Evolutionary conservation across 1,140 invertebrate species (phyloP).

Genomic region (Apocrypta bakeri): DNA sequence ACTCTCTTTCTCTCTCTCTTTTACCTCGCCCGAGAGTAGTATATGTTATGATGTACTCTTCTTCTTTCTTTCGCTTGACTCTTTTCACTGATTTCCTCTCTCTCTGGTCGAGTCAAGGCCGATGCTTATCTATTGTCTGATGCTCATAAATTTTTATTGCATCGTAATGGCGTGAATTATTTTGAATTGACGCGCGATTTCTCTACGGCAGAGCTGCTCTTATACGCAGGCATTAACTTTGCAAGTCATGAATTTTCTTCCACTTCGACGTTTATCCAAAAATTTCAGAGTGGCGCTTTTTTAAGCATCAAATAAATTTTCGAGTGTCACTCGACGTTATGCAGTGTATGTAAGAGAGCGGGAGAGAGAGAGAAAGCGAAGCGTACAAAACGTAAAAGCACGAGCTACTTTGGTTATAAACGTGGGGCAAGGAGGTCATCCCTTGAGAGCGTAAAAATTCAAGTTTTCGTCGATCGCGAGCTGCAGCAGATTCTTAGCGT

Average conservation of each 20-base stretch:
- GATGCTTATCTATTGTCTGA: conserved; percentile 27
- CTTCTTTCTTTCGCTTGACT: conserved; percentile 1
- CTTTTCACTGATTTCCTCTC: conserved; percentile 4
- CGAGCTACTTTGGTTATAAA: conserved; percentile 10
- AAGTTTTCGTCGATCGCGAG: conserved; percentile 20
- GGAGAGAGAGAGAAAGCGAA: neutral
- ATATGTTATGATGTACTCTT: neutral
- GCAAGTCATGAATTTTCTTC: conserved; percentile 25
- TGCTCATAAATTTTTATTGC: conserved; percentile 45
- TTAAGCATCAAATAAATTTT: conserved; percentile 26
- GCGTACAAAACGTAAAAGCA: conserved; percentile 33
- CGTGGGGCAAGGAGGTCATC: conserved; percentile 46
- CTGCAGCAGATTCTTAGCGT: neutral
- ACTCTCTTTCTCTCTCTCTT: neutral
- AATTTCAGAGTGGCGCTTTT: neutral
- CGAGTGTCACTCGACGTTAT: conserved; percentile 2
- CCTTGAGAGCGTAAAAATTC: conserved; percentile 35
- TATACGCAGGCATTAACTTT: neutral
- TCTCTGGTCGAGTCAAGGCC: conserved; percentile 17
- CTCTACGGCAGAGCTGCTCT: neutral
- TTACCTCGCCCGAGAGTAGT: neutral
- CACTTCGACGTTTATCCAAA: neutral
- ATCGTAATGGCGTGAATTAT: conserved; percentile 41
- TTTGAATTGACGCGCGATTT: neutral
- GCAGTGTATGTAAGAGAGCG: neutral